Base-by-base conservation (phyloP, 1,140 invertebrate genomes). In the Diachasmimorpha longicaudata region DNA sequence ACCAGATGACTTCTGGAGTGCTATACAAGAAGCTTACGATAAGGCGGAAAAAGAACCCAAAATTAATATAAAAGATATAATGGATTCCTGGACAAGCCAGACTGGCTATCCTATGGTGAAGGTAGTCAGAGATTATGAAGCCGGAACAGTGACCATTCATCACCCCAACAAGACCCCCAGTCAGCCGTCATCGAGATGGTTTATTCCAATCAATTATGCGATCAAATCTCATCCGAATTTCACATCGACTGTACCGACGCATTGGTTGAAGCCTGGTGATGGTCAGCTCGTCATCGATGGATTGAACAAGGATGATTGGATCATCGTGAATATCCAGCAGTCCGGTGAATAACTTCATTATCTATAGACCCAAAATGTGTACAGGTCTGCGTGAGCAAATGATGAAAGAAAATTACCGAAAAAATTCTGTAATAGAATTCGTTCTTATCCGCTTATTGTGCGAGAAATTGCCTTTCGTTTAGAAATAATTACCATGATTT, bases 1-100 rank as follows among this genome's bases (percentile, higher is more conserved):
- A 58, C 93, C 95, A 72, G 89, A 93, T 72, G 91, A 95, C 79
- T 84, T 96, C 4, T 96, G 94, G 91, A 75, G 81, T 0, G 90
- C 91, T 13, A 86, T 97, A 13, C 89, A 92, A 78, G 86, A 90
- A 80, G 91, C 90, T 19, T 87, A 92, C 16, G 78, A 77, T 2
- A 87, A 86, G 75, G 85, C 86, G 16, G 82, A 89, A 1, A 39
- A 81, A 4, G 77, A 76, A 6, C 86, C 87, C 52, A 81, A 76
- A 11, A 78, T 19, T 4, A 68, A 58, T 25, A 81, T 91, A 10
- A 86, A 86, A 25, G 79, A 88, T 0, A 90, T 93, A 71, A 92
- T 93, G 88, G 90, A 92, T 72, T 91, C 93, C 0, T 96, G 94
- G 94, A 92, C 92, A 0, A 84, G 92, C 36, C 92, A 94, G 81